Base-by-base conservation (phyloP, 2,888 invertebrate genomes). In the Xylota segnis region DNA sequence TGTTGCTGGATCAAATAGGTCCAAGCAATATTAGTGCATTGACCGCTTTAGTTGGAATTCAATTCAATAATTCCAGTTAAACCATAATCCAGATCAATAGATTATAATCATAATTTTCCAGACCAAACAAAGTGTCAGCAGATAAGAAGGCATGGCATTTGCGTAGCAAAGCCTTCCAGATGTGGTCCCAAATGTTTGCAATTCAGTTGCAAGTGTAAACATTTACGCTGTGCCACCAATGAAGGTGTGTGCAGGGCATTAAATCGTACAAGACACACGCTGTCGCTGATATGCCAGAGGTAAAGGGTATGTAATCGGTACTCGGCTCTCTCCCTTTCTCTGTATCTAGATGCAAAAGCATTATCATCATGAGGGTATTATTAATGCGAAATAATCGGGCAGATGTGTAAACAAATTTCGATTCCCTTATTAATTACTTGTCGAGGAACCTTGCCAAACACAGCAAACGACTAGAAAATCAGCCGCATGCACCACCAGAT, bases 381-480 rank as follows among this genome's bases (percentile, higher is more conserved):
- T 89, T 89, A 89, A 88, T 89, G 88, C 87, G 88, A 87, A 88
- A 89, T 89, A 89, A 88, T 88, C 89, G 88, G 89, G 88, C 89
- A 88, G 87, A 87, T 89, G 88, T 88, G 88, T 89, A 89, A 89
- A 89, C 89, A 89, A 87, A 87, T 87, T 87, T 88, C 88, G 87
- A 88, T 88, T 88, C 88, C 88, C 87, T 89, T 89, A 89, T 89
- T 89, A 89, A 89, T 89, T 89, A 89, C 89, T 89, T 89, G 89
- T 89, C 88, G 87, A 87, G 87, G 87, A 88, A 88, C 88, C 88
- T 88, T 87, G 88, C 88, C 88, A 88, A 88, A 87, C 87, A 88
- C 87, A 84, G 82, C 81, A 82, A 82, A 82, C 86, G 77, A 81
- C 81, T 86, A 82, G 86, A 86, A 81, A 79, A 83, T 76, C 87